Base-by-base conservation (phyloP, 2,797 vertebrate species). In the Pempheris klunzingeri region DNA sequence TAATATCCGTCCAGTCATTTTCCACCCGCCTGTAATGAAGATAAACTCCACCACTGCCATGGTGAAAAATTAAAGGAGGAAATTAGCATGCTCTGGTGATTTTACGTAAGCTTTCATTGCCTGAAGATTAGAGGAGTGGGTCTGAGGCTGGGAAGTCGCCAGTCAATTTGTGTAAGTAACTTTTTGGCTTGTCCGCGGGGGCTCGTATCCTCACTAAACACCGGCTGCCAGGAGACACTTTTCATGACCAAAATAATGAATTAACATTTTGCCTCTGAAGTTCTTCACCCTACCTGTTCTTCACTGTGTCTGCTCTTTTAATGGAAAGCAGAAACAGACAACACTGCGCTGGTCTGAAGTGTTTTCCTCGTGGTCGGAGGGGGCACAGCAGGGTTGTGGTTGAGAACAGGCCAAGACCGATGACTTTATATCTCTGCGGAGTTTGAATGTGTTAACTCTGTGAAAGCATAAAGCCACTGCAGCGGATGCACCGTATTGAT, bases 11-110 rank as follows among this genome's bases (percentile, higher is more conserved):
- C 60, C 18, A 47, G 53, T 67, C 43, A 47, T 78, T 81, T 83
- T 76, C 58, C 55, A 34, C 34, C 22, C 24, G 38, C 52, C 57
- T 11, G 7, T 69, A 72, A 86, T 76, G 41, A 79, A 77, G 76
- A 89, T 81, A 78, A 78, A 87, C 49, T 70, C 61, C 13, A 46
- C 63, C 24, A 47, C 70, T 86, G 80, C 59, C 78, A 71, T 4
- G n/a, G 50, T 86, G 81, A 88, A 83, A 87, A 79, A 87, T 86
- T 80, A 80, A 80, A 85, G 61, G 34, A 78, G 71, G 79, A 84
- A 89, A 89, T 90, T 50, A 74, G 34, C 62, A 61, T 64, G 69
- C 67, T 66, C 50, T 47, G 70, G 60, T 80, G 79, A 55, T 76
- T 71, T 84, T 50, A 79, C 64, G 72, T 67, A 36, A 55, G 63